A percentile compares a stretch with the other conserved stretches of the same genome.
Evolutionary conservation across 2,113 vertebrate species (phyloP).

Genomic region (crab-eating macaque (Macaca fascicularis)): DNA sequence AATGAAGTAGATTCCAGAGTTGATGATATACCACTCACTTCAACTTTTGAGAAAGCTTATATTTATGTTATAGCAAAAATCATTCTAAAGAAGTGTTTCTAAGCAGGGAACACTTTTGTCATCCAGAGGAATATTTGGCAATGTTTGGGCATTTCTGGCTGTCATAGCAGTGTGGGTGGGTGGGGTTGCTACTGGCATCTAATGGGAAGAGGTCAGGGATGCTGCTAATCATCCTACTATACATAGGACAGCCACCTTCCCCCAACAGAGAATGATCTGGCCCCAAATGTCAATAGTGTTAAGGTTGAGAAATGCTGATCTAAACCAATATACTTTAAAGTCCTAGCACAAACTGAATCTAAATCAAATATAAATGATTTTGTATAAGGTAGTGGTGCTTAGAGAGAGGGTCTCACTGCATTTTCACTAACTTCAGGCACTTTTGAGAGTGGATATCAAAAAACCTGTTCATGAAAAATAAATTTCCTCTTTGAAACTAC

Average conservation of each 20-base stretch:
- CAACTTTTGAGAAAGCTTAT: not conserved
- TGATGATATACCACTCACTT: not conserved
- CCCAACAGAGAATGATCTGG: not conserved
- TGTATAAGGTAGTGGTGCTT: not conserved
- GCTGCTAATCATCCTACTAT: not conserved
- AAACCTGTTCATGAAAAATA: conserved; percentile 58
- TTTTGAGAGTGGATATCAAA: conserved; percentile 28
- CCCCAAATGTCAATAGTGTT: not conserved
- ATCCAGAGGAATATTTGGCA: not conserved
- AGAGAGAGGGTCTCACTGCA: not conserved
- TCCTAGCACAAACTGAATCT: not conserved
- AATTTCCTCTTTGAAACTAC: conserved; percentile 61
- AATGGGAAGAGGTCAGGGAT: not conserved
- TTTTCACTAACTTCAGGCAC: conserved; percentile 24
- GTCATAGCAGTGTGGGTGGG: too few species aligned
- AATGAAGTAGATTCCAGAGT: not conserved
- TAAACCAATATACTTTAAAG: not conserved
- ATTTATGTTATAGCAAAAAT: not conserved
- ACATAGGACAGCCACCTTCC: too few species aligned
- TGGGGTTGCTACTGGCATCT: not conserved
- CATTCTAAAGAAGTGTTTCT: not conserved
- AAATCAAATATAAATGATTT: not conserved
- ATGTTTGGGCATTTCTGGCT: not conserved
- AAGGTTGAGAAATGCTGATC: not conserved
- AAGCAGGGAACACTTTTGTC: not conserved